Evolutionary conservation across 2,113 vertebrate genomes (phyloP).

Genomic region (Larimichthys polyactis): DNA sequence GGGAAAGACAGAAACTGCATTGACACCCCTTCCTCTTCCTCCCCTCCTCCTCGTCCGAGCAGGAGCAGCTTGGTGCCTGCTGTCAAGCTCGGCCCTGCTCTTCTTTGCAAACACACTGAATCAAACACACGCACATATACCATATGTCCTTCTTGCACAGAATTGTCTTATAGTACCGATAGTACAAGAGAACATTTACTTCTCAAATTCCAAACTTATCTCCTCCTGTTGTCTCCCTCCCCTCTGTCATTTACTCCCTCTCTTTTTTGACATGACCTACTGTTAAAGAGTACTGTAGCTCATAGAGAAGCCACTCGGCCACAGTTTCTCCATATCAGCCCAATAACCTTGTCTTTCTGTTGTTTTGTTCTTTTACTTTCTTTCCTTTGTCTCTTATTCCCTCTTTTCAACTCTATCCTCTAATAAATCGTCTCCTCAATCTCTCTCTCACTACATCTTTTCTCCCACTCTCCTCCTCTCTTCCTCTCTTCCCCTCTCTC

Average conservation of each 20-base stretch:
- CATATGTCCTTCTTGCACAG: conserved; percentile 53
- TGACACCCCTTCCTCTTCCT: conserved; percentile 82
- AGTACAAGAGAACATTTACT: conserved; percentile 28
- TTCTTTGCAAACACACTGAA: conserved; percentile 61
- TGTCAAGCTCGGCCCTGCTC: conserved; percentile 78
- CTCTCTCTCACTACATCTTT: conserved; percentile 20
- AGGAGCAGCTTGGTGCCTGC: conserved; percentile 75
- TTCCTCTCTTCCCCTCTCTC: conserved; percentile 47
- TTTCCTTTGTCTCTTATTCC: conserved; percentile 40
- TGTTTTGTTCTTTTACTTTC: conserved; percentile 72
- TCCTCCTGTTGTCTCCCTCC: conserved; percentile 45
- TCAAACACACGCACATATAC: background rate
- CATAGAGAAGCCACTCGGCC: conserved; percentile 48
- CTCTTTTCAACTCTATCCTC: conserved; percentile 61
- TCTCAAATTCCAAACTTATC: conserved; percentile 37
- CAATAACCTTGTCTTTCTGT: conserved; percentile 81
- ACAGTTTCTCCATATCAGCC: conserved; percentile 71
- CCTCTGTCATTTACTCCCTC: conserved; percentile 45
- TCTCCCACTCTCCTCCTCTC: background rate
- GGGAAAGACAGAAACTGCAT: conserved; percentile 89
- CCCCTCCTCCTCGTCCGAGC: conserved; percentile 52
- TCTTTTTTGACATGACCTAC: conserved; percentile 41
- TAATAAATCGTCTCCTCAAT: conserved; percentile 40
- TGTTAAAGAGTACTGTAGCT: conserved; percentile 46
- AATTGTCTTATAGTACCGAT: too few relatives aligned